A percentile compares a stretch with the other conserved stretches of the same genome.
phyloP scores from a whole-genome alignment of 64 coral and sea anemone species.

The Trachythela sp. region DNA sequence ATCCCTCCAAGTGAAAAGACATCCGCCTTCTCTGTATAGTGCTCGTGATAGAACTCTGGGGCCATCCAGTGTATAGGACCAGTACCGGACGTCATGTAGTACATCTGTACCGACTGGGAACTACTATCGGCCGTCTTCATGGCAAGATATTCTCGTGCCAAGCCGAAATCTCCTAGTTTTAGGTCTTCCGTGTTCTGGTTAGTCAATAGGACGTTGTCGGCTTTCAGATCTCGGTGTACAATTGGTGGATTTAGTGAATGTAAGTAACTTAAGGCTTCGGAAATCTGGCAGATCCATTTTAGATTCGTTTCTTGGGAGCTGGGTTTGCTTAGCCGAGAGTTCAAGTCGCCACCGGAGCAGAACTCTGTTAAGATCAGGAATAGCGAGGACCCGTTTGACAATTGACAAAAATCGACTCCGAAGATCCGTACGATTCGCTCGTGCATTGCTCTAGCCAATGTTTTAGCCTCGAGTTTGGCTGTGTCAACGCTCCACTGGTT shows the following conservation, averaged over 20 bases:
- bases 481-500: neutral
- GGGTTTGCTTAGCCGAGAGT: slow-evolving; percentile 23
- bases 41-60: slow-evolving; percentile 37
- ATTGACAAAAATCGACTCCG: neutral
- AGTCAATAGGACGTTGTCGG: slow-evolving; percentile 68
- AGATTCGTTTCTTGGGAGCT: slow-evolving; percentile 49
- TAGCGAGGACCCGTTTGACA: neutral
- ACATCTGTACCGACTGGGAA: neutral
- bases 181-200: slow-evolving; percentile 36
- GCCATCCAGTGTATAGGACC: slow-evolving; percentile 64
- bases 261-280: slow-evolving; percentile 42
- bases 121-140: slow-evolving; percentile 43
- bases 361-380: slow-evolving; percentile 53
- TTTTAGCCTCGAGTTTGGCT: neutral
- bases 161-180: slow-evolving; percentile 72
- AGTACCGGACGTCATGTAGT: slow-evolving; percentile 50
- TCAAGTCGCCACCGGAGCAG: too few relatives aligned
- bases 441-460: neutral
- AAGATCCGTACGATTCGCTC: neutral
- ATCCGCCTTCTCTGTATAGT: slow-evolving; percentile 67
- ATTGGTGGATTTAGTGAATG: too few relatives aligned
- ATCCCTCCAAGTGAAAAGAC: slow-evolving; percentile 58
- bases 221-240: too few relatives aligned
- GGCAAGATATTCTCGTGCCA: too few relatives aligned
- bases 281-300: slow-evolving; percentile 58